Conservation (phyloP, 2,888 invertebrate genomes). For the Choreutis nemorana region DNA sequence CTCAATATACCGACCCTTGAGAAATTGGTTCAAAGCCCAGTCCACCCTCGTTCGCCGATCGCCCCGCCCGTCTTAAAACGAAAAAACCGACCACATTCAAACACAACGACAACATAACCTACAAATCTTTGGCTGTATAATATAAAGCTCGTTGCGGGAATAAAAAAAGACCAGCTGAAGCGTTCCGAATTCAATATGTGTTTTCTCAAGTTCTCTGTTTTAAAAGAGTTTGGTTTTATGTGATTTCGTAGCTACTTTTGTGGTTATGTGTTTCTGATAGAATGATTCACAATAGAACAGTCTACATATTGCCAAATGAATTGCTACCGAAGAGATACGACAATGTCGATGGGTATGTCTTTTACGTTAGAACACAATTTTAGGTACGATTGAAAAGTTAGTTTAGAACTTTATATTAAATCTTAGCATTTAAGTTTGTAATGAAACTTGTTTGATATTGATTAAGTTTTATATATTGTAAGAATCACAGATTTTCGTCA, state of each 20-base stretch:
- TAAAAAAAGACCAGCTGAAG: constrained; percentile 5
- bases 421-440: too few species aligned
- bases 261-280: constrained; percentile 13
- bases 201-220: constrained; percentile 1
- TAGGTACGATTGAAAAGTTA: too few species aligned
- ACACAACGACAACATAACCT: neutral
- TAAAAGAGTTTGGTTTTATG: neutral
- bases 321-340: constrained; percentile 54
- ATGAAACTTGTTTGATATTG: too few species aligned
- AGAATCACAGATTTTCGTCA: too few species aligned
- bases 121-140: constrained; percentile 1
- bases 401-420: too few species aligned
- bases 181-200: constrained; percentile 3
- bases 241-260: constrained; percentile 11
- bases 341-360: constrained; percentile 42
- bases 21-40: constrained; percentile 38
- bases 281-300: constrained; percentile 57
- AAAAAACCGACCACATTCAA: constrained; percentile 1
- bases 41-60: constrained; percentile 36
- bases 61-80: constrained; percentile 27
- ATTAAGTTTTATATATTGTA: too few species aligned
- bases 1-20: constrained; percentile 44
- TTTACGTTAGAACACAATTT: too few species aligned
- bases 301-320: constrained; percentile 58
- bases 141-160: constrained; percentile 1